phyloP scores from a whole-genome alignment of 2,888 invertebrate species.

The Melieria picta region DNA sequence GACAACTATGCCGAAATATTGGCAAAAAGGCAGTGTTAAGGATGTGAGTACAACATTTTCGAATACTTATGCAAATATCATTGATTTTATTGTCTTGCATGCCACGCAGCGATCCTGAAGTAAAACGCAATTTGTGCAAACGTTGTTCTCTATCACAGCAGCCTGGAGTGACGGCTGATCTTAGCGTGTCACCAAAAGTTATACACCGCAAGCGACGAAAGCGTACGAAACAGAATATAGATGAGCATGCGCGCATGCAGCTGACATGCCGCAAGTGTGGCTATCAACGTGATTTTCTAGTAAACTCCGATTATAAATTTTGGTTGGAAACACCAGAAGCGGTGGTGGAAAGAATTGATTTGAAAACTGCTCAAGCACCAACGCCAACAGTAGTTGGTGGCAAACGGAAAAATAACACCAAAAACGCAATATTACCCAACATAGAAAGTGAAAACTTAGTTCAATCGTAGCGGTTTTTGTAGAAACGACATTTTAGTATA shows the following conservation, averaged over 20 bases:
- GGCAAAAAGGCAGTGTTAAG: constrained; percentile 60
- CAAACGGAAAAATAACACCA: background rate
- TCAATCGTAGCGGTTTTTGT: too few relatives aligned
- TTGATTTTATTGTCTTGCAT: background rate
- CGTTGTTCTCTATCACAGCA: constrained; percentile 58
- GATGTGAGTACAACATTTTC: constrained; percentile 53
- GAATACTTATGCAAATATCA: too few relatives aligned
- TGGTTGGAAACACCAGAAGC: constrained; percentile 62
- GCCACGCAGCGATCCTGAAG: constrained; percentile 56
- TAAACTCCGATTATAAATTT: constrained; percentile 55
- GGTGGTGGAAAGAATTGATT: constrained; percentile 45
- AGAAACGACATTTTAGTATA: too few relatives aligned
- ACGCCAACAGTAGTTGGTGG: background rate
- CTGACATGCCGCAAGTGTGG: constrained; percentile 57
- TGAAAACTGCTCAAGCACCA: background rate
- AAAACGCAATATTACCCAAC: background rate
- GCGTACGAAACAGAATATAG: constrained; percentile 13
- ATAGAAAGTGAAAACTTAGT: background rate
- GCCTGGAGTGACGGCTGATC: constrained; percentile 56
- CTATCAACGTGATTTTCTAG: constrained; percentile 50
- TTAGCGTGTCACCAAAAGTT: constrained; percentile 33
- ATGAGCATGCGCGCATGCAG: constrained; percentile 42
- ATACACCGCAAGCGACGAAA: background rate
- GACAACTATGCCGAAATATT: constrained; percentile 59
- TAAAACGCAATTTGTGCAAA: constrained; percentile 62